Evolutionary conservation across 1,140 invertebrate genomes (phyloP), one percentile per base, ranked within the genome.

Genomic region (Diorhabda sublineata): DNA sequence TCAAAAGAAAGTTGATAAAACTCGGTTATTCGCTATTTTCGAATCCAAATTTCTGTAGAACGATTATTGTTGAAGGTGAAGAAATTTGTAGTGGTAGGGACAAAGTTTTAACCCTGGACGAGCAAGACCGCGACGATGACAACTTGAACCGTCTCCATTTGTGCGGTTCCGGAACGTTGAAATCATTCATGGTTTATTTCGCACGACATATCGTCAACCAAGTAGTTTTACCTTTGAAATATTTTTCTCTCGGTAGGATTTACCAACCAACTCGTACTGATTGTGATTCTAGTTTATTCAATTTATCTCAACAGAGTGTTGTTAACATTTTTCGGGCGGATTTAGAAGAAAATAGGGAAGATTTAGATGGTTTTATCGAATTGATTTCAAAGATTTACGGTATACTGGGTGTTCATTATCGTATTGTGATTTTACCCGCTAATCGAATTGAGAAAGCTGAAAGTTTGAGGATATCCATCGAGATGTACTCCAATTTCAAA

Each of bases 41-140:
- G 6, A 88, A 88, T 80, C 79, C 88, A 5, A 90, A 91, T 79
- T 90, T 91, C 80, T 79, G 82, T 57, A 86, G 86, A 65, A 90
- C 89, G 77, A 73, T 88, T 2, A 77, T 92, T 26, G 81, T 91
- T 5, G 90, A 92, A 81, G 90, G 88, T 3, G 87, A 88, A 9
- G 72, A 83, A 8, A 81, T 88, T 76, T 85, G 87, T 68, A 81
- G 82, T 26, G 80, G 87, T 76, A 81, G 84, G 2, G 74, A 77
- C 11, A 69, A 80, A 41, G 81, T 84, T 4, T 90, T 89, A 71
- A 83, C 87, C 41, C 71, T 91, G 11, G 78, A 87, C 70, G 80
- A 85, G 47, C 80, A 84, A 43, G 73, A 84, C 47, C 77, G 83
- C 5, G 82, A 83, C 67, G 77, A 81, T 2, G 81, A 80, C 75